Evolutionary conservation across 2,888 invertebrate genomes (phyloP), one percentile per base, ranked within the genome.

Genomic region (Lamellibrachia satsuma): DNA sequence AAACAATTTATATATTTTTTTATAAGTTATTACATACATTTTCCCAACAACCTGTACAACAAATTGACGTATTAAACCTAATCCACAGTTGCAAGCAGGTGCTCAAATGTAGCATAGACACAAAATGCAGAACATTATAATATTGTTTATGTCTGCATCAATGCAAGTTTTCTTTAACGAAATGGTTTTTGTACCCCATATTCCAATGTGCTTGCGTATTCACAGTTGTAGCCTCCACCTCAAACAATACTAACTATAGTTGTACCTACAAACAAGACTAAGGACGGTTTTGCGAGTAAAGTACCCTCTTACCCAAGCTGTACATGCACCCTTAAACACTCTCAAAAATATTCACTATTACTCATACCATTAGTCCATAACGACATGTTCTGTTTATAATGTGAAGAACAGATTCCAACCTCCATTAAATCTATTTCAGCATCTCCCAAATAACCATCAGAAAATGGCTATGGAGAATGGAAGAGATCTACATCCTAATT

Each of bases 81-180:
- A 3, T 22, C 22, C 15, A 75, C 75, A 15, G n/a, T 75, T 75
- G 75, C 75, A 75, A 75, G 22, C 75, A n/a, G n/a, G 75, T 75
- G 75, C 75, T 22, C 15, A 15, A 11, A 75, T 75, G 15, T 22
- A 22, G 75, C 75, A 3, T 75, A 11, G 22, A 22, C 75, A 22
- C 75, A 75, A 75, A 75, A 75, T 75, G 75, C 75, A 75, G 15
- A 75, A 75, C 15, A 22, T 75, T n/a, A 75, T 22, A 15, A 75
- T 75, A 75, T 75, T 75, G 15, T 75, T 75, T 75, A 75, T 75
- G 22, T 75, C 75, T 75, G 22, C 22, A 15, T 22, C 3, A 75
- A 75, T 75, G 75, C 75, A 75, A 75, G 75, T 75, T 75, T 75
- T 75, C 75, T 75, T 75, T 75, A 75, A 75, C n/a, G 22, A 75